phyloP scores from a whole-genome alignment of 2,113 vertebrate species.

The Psittacula cyanocephala region DNA sequence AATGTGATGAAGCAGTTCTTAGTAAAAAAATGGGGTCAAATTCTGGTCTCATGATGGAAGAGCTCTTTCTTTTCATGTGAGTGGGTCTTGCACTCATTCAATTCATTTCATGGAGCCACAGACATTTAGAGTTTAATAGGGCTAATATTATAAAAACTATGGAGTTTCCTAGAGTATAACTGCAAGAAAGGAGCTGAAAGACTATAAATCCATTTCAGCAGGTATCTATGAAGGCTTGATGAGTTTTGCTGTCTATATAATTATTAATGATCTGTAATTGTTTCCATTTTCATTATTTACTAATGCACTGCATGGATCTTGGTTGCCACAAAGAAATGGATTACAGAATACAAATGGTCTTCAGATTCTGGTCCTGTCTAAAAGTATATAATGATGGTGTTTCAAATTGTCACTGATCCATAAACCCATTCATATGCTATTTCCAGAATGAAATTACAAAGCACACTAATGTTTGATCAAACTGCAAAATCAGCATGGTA shows the following conservation, averaged over 20 bases:
- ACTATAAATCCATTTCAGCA: background rate
- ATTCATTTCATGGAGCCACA: background rate
- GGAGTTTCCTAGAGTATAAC: background rate
- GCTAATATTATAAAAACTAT: background rate
- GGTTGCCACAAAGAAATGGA: background rate
- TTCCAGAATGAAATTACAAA: background rate
- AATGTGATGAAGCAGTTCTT: background rate
- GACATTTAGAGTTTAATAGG: background rate
- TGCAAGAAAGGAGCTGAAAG: background rate
- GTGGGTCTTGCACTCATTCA: background rate
- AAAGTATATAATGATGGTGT: background rate
- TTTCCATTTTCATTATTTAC: background rate
- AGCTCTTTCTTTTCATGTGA: background rate
- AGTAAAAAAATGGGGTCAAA: background rate
- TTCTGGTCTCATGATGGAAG: background rate
- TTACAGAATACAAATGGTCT: background rate
- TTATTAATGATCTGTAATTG: background rate
- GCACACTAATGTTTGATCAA: background rate
- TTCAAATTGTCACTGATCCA: background rate
- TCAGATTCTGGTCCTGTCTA: background rate
- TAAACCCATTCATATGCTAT: background rate
- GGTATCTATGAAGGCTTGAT: background rate
- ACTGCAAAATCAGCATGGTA: background rate
- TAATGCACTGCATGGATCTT: background rate
- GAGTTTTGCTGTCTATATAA: background rate